Base-by-base conservation (phyloP, 1,140 invertebrate genomes). In the Papilio glaucus region DNA sequence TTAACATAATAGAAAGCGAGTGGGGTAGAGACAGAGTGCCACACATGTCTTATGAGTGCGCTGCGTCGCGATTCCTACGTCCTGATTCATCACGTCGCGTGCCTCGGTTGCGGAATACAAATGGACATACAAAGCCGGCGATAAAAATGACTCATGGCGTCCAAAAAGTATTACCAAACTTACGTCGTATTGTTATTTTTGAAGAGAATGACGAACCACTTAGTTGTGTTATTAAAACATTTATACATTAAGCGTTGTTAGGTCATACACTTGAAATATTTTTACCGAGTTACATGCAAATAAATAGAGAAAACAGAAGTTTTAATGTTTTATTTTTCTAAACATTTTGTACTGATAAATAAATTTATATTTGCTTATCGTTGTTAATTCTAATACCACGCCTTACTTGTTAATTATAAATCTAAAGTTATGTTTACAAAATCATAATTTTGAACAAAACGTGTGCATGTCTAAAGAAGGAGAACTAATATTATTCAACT, bases 141-240 rank as follows among this genome's bases (percentile, higher is more conserved):
- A 68, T 68, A 49, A 68, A 49, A 49, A 69, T 69, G 67, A 69
- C 67, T 69, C 67, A 69, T 33, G 26, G 2, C 33, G 29, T 37
- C 67, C 26, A 49, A 68, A 53, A 69, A 69, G 67, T 69, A 69
- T 69, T 69, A 69, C 67, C 67, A 69, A 69, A 69, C 24, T 69
- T 69, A 37, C 26, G 42, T 49, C 18, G 26, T 37, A 18, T 69
- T 53, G 67, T 49, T 69, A 69, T 69, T 69, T 69, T 69, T 15
- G 37, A 65, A 53, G 8, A 2, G 67, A 53, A 53, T 69, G 42
- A 69, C 42, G 45, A 69, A 69, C n/a, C 18, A 26, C 12, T 26
- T 53, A 49, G 62, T 18, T 21, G 45, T 53, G 15, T 65, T 24
- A 65, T 65, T 65, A 0, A 65, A 39, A 37, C 5, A 9, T 21